Evolutionary conservation across 92 coral and sea anemone species (phyloP).

Genomic region (Paramuricea clavata): DNA sequence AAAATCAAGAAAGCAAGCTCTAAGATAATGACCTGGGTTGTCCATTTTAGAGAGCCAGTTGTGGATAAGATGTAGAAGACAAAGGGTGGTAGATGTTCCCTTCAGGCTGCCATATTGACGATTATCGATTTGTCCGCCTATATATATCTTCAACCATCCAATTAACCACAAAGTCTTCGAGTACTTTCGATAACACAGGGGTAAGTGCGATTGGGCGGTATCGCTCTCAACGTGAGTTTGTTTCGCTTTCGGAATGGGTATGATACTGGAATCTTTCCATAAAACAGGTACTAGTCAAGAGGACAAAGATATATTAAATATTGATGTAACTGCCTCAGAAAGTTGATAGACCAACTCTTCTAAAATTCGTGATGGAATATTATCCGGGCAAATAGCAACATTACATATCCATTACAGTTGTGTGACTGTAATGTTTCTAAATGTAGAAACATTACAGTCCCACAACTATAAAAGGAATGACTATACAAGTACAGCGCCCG

Average conservation of each 20-base stretch:
- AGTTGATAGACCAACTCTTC: constrained; percentile 21
- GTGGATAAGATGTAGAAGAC: constrained; percentile 62
- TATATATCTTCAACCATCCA: constrained; percentile 63
- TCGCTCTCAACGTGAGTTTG: constrained; percentile 28
- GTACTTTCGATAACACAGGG: constrained; percentile 47
- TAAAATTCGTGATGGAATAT: constrained; percentile 20
- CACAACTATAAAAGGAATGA: too few species aligned
- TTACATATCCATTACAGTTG: too few species aligned
- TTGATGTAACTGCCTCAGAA: constrained; percentile 11
- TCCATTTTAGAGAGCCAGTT: constrained; percentile 62
- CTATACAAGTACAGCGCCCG: too few species aligned
- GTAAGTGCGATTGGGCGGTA: constrained; percentile 57
- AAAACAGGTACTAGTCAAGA: constrained; percentile 40
- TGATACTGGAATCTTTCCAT: constrained; percentile 58
- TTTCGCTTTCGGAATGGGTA: constrained; percentile 42
- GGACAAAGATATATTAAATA: constrained; percentile 27
- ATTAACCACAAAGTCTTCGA: constrained; percentile 48
- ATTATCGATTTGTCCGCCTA: constrained; percentile 52
- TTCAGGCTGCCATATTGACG: constrained; percentile 64
- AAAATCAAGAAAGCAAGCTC: constrained; percentile 63
- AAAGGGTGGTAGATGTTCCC: constrained; percentile 63
- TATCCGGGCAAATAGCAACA: not conserved
- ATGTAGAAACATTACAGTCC: too few species aligned
- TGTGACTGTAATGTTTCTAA: too few species aligned
- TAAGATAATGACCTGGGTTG: constrained; percentile 55